Evolutionary conservation across 53 echinoderm and acorn worm genomes (phyloP).

Genomic region (Glandiceps talaboti): DNA sequence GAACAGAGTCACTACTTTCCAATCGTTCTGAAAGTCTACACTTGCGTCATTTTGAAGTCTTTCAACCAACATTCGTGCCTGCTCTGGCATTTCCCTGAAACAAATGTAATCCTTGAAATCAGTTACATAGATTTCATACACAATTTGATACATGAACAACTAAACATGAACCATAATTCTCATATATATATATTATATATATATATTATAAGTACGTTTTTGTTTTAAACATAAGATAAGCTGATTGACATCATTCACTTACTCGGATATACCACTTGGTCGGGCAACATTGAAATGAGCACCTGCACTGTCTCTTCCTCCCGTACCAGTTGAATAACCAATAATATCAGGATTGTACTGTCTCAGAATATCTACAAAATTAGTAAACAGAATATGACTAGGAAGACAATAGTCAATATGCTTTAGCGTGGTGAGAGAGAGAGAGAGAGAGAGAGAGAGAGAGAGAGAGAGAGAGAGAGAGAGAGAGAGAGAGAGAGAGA

Average conservation of each 20-base stretch:
- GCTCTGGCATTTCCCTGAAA: slow-evolving; percentile 55
- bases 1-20: slow-evolving; percentile 75
- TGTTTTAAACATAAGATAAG: too few relatives aligned
- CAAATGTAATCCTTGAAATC: not conserved
- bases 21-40: slow-evolving; percentile 79
- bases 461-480: too few relatives aligned
- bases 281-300: slow-evolving; percentile 65
- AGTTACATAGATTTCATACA: not conserved
- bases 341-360: slow-evolving; percentile 68
- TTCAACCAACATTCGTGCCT: slow-evolving; percentile 50
- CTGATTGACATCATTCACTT: slow-evolving; percentile 8
- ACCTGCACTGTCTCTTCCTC: slow-evolving; percentile 39
- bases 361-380: slow-evolving; percentile 54
- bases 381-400: not conserved
- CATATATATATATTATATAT: too few relatives aligned
- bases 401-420: not conserved
- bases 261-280: slow-evolving; percentile 67
- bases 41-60: slow-evolving; percentile 43
- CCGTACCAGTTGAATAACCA: slow-evolving; percentile 46
- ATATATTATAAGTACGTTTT: too few relatives aligned
- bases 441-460: not conserved
- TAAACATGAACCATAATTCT: too few relatives aligned
- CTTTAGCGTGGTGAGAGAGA: not conserved
- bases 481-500: too few relatives aligned
- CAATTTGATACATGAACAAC: not conserved